Evolutionary conservation across 2,113 vertebrate genomes (phyloP).

Genomic region (Actenoides hombroni): DNA sequence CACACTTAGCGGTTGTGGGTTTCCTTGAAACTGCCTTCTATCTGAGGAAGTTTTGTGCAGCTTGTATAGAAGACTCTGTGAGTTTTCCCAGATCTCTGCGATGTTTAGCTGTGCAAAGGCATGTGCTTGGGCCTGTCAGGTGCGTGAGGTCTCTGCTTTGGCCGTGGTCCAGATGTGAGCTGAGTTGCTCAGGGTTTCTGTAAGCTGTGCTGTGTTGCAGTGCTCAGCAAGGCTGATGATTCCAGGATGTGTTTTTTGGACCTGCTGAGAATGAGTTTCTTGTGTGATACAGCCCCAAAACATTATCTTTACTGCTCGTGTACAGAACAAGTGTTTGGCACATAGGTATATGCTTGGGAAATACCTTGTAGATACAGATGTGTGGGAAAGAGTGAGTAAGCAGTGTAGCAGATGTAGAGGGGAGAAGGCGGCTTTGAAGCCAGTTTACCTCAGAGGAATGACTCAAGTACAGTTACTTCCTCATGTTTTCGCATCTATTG

Average conservation of each 20-base stretch:
- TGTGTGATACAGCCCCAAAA: not conserved
- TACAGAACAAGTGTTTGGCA: not conserved
- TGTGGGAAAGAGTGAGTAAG: not conserved
- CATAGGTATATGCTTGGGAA: not conserved
- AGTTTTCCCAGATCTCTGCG: not conserved
- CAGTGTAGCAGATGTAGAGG: not conserved
- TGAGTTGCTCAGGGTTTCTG: not conserved
- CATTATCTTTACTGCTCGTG: not conserved
- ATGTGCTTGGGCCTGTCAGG: not conserved
- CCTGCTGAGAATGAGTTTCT: not conserved
- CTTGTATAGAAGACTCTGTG: fast-evolving
- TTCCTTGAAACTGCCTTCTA: not conserved
- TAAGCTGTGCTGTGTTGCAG: not conserved
- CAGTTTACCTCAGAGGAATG: not conserved
- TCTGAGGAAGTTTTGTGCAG: not conserved
- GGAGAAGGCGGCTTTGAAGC: not conserved
- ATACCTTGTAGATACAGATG: not conserved
- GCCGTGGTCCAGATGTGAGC: fast-evolving
- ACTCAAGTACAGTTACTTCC: not conserved
- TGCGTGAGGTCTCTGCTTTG: fast-evolving
- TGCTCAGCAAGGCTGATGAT: not conserved
- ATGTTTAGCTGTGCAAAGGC: not conserved
- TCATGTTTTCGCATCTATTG: not conserved
- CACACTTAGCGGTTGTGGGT: fast-evolving
- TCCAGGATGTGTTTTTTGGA: not conserved